Base-by-base conservation (phyloP, 2,113 vertebrate genomes). In the Nycticorax nycticorax region DNA sequence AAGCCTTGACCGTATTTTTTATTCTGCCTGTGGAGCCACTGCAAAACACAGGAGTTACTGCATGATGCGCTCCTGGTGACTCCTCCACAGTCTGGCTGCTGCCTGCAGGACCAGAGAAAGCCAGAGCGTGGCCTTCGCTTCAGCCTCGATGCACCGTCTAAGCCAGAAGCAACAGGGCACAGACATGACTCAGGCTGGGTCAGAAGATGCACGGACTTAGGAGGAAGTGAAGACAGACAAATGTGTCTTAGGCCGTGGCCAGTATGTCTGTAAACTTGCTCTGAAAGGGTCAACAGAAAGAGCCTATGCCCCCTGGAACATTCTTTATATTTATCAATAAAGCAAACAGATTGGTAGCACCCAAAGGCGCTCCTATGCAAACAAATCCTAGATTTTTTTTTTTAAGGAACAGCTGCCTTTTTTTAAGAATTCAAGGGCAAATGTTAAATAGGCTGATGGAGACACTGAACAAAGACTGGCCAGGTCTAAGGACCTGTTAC, bases 71-170 rank as follows among this genome's bases (percentile, higher is more conserved):
- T 88, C 59, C 73, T 72, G 41, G 48, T 47, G 66, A 22, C 37
- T 43, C 47, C 69, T 59, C 37, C 21, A 55, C 15, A 62, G 72
- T 27, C 52, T 56, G 73, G 60, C 59, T 53, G 47, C 71, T 67
- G 64, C 33, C 47, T 20, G 7, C n/a, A 59, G 32, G 47, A 48
- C 9, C 39, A 78, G 22, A 12, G 18, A 22, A 57, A 94, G 26
- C 37, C 33, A 62, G 39, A 50, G 21, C 0, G 1, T 12, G 39
- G 8, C 15, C 24, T 50, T 35, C 4, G 12, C 37, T 53, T 71
- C 52, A n/a, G 4, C 26, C n/a, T 53, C 2, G 0, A 22, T 6
- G 20, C 35, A 3, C 26, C 14, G 22, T 5, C 59, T 10, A 33
- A 85, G 33, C 14, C 53, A 74, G 17, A 41, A 71, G 24, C 53